phyloP scores from a whole-genome alignment of 64 coral and sea anemone genomes.

The Montipora cactus region DNA sequence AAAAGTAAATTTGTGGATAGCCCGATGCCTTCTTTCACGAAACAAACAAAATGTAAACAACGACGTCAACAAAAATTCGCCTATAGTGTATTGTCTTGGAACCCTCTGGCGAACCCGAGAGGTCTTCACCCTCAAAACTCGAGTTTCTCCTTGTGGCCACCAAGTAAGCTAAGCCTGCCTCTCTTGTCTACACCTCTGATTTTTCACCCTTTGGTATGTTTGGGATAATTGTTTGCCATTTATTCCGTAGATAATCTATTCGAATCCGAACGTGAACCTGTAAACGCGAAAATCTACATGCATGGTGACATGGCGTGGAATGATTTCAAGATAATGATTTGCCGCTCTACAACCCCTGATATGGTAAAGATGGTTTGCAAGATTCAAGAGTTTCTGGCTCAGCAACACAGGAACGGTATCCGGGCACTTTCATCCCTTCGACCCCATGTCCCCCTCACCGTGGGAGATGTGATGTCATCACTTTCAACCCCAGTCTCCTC shows the following conservation, averaged over 20 bases:
- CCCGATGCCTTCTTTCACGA: too few relatives aligned
- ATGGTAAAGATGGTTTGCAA: constrained; percentile 95
- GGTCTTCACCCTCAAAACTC: too few relatives aligned
- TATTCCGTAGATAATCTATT: constrained; percentile 73
- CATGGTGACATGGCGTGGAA: constrained; percentile 92
- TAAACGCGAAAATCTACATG: constrained; percentile 91
- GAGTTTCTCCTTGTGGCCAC: too few relatives aligned
- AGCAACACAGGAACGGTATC: constrained; percentile 95
- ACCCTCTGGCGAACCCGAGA: too few relatives aligned
- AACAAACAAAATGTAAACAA: too few relatives aligned
- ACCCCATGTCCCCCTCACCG: constrained; percentile 56
- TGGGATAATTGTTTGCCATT: not conserved
- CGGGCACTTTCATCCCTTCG: constrained; percentile 83
- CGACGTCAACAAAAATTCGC: too few relatives aligned
- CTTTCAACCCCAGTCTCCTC: constrained; percentile 56
- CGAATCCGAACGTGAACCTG: constrained; percentile 70
- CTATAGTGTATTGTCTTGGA: too few relatives aligned
- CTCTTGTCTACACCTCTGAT: not conserved
- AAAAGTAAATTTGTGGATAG: too few relatives aligned
- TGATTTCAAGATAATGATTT: constrained; percentile 94
- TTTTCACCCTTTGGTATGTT: not conserved
- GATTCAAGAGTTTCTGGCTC: constrained; percentile 94
- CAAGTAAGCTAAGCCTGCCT: too few relatives aligned
- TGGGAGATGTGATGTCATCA: constrained; percentile 80
- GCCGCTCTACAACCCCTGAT: constrained; percentile 96